phyloP scores from a whole-genome alignment of 2,888 invertebrate species.

The Hyalella azteca region DNA sequence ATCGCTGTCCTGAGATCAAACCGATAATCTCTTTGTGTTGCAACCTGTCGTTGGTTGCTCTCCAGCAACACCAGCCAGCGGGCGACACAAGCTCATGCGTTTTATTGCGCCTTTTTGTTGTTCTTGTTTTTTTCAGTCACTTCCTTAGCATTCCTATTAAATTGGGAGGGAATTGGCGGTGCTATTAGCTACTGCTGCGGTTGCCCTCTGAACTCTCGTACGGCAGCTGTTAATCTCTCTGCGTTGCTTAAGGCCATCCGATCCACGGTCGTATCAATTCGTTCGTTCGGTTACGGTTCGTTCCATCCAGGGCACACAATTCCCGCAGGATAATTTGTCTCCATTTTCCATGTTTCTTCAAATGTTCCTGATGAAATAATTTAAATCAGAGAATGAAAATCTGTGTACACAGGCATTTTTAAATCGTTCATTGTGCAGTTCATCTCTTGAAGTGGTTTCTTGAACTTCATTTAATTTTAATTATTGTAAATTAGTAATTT shows the following conservation, averaged over 20 bases:
- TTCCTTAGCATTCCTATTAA: constrained; percentile 5
- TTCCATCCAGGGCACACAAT: too few relatives aligned
- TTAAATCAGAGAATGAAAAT: too few relatives aligned
- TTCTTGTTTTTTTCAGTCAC: neutral
- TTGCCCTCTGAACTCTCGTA: neutral
- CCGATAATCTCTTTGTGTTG: neutral
- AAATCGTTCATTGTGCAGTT: too few relatives aligned
- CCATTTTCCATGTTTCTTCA: too few relatives aligned
- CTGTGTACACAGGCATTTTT: too few relatives aligned
- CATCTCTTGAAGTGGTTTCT: too few relatives aligned
- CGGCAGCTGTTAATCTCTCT: neutral
- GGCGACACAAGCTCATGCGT: neutral
- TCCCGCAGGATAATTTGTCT: too few relatives aligned
- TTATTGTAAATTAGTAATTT: too few relatives aligned
- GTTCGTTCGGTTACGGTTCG: too few relatives aligned
- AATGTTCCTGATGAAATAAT: too few relatives aligned
- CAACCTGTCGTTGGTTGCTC: neutral
- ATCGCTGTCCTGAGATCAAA: neutral
- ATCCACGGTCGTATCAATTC: neutral
- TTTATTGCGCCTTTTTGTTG: too few relatives aligned
- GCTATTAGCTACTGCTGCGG: constrained; percentile 31
- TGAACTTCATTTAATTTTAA: too few relatives aligned
- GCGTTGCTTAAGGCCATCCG: neutral
- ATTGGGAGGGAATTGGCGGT: constrained; percentile 19
- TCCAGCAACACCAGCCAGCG: neutral